Percentiles rank a stretch among this genome's conserved stretches.
phyloP scores from a whole-genome alignment of 2,113 vertebrate genomes.

The Accipiter virgatus region DNA sequence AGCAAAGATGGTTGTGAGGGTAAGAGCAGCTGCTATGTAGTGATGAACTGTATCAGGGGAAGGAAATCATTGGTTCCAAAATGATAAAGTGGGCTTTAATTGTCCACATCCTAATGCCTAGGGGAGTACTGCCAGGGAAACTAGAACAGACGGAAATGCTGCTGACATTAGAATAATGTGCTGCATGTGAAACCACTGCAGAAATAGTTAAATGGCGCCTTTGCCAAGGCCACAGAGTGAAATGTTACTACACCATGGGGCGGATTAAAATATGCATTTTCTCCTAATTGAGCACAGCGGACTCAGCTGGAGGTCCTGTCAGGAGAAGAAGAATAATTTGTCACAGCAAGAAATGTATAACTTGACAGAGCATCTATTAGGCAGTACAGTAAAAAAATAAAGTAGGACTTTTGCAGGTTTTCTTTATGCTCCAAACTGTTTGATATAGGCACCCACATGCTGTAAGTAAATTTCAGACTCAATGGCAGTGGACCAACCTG shows the following conservation, averaged over 20 bases:
- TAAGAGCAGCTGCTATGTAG: neutral
- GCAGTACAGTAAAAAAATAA: conserved; percentile 34
- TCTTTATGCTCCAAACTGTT: neutral
- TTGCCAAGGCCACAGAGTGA: conserved; percentile 76
- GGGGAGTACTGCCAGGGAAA: conserved; percentile 62
- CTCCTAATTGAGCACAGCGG: conserved; percentile 79
- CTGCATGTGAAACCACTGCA: conserved; percentile 53
- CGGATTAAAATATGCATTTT: conserved; percentile 81
- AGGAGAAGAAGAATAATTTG: conserved; percentile 76
- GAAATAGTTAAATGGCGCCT: conserved; percentile 74
- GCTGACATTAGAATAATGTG: conserved; percentile 60
- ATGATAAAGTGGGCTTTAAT: conserved; percentile 73
- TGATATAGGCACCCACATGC: neutral
- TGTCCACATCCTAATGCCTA: conserved; percentile 62
- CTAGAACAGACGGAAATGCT: conserved; percentile 39
- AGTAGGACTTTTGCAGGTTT: conserved; percentile 32
- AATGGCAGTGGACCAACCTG: neutral
- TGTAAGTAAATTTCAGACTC: neutral
- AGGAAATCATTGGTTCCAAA: conserved; percentile 41
- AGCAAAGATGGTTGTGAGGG: neutral
- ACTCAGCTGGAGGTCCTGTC: conserved; percentile 79
- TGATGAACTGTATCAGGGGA: conserved; percentile 12
- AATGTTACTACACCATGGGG: conserved; percentile 77
- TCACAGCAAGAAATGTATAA: conserved; percentile 69
- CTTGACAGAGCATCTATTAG: conserved; percentile 70